These are phyloP conservation scores for Choristoneura fumiferana DNA, from an alignment of 1,140 invertebrate genomes.

Conservation along the genomic window DNA sequence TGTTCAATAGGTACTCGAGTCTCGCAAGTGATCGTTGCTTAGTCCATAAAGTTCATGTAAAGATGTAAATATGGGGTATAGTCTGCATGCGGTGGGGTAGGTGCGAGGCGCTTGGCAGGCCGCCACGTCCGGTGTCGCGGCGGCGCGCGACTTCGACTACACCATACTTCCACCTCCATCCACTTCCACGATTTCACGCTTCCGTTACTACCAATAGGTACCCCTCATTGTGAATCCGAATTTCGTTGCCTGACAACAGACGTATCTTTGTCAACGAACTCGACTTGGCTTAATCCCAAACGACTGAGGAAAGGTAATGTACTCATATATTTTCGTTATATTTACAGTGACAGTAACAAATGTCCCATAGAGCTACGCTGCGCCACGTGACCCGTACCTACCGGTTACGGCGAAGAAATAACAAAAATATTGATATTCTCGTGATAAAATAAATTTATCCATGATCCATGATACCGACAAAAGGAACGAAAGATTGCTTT, in stretches of 20 bases:
- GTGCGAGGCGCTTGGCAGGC: slow-evolving; percentile 7
- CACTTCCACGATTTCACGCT: slow-evolving; percentile 37
- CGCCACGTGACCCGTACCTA: slow-evolving; percentile 22
- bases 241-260: slow-evolving; percentile 44
- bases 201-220: slow-evolving; percentile 42
- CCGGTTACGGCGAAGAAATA: slow-evolving; percentile 27
- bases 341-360: slow-evolving; percentile 50
- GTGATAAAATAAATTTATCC: slow-evolving; percentile 13
- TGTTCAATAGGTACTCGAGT: neutral
- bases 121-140: slow-evolving; percentile 2
- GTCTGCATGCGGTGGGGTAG: slow-evolving; percentile 6
- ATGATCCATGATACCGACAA: neutral
- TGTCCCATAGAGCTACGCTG: slow-evolving; percentile 31
- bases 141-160: neutral
- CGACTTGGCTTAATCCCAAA: slow-evolving; percentile 64
- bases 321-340: slow-evolving; percentile 54
- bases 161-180: slow-evolving; percentile 1
- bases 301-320: slow-evolving; percentile 54
- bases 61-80: slow-evolving; percentile 6
- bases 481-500: neutral
- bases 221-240: slow-evolving; percentile 40
- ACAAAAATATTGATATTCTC: slow-evolving; percentile 25
- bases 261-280: slow-evolving; percentile 53
- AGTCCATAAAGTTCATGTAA: slow-evolving; percentile 7
- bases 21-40: neutral